phyloP scores from a whole-genome alignment of 2,113 vertebrate species.

The Emydura subglobosa region DNA sequence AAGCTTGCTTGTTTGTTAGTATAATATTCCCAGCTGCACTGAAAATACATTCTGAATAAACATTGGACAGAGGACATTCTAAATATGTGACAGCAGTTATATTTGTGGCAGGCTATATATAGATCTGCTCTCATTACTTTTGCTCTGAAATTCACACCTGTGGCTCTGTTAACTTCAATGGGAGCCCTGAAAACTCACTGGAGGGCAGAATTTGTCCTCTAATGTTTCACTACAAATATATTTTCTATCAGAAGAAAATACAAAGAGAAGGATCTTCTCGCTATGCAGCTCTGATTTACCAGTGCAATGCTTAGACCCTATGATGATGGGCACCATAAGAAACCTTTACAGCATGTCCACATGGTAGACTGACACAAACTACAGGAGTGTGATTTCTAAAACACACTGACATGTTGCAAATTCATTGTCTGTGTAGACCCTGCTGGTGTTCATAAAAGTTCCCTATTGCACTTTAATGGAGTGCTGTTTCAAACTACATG shows the following conservation, averaged over 20 bases:
- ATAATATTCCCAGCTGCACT: slow-evolving; percentile 29
- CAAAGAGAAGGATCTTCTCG: neutral
- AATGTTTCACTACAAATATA: fast-evolving
- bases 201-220: neutral
- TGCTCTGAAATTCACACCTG: neutral
- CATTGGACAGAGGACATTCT: neutral
- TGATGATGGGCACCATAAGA: neutral
- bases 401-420: neutral
- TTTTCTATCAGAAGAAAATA: neutral
- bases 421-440: neutral
- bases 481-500: neutral
- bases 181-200: neutral
- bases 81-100: slow-evolving; percentile 31
- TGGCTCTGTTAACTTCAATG: neutral
- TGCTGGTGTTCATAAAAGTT: neutral
- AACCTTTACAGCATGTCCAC: neutral
- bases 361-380: neutral
- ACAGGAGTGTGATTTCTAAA: neutral
- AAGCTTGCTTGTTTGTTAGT: slow-evolving; percentile 38
- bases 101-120: slow-evolving; percentile 13
- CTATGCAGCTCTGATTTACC: neutral
- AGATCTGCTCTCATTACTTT: neutral
- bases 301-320: neutral
- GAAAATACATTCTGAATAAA: slow-evolving; percentile 52
- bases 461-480: neutral